Base-by-base conservation (phyloP, 1,140 invertebrate species). In the Drosophila parvula region DNA sequence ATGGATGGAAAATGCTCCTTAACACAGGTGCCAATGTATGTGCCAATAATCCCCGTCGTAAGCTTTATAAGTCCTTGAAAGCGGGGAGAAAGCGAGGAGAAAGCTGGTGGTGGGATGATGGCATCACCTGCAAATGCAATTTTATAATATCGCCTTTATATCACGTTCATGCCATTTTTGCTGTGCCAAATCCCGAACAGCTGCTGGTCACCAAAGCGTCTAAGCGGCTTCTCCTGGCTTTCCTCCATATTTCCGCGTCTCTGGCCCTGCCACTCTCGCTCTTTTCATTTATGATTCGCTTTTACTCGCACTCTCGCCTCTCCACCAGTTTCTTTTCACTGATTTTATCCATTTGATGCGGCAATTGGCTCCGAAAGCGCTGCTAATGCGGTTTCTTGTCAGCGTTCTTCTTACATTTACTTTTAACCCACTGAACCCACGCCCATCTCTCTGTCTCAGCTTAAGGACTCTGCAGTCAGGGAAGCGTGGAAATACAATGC, bases 361-460 rank as follows among this genome's bases (percentile, higher is more conserved):
- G 59, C 58, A 79, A 79, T 78, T 78, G 76, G 47, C 67, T 79
- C 14, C 56, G 36, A 78, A 64, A 63, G 76, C 38, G 55, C 50
- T 59, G 60, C 57, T 71, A 78, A 78, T 78, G 57, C 59, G 55
- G 53, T 45, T 41, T 62, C 62, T 28, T 65, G 43, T 28, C 40
- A 28, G 40, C 32, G 30, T 27, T 43, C 36, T 32, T 34, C 27
- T 32, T 18, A 8, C 16, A 34, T 34, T 41, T 22, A 22, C 50
- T 48, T 36, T 61, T 38, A 58, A 44, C 22, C 55, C 55, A 59
- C 59, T 14, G 18, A 34, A 51, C 28, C 9, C 32, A 22, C 22
- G 22, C 1, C 12, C 6, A 7, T 10, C 8, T 7, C 22, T 5
- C 22, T n/a, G 4, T 28, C 27, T n/a, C 3, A 68, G 69, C 57